Evolutionary conservation across 2,113 vertebrate species (phyloP).

Genomic region (Tor tambroides): DNA sequence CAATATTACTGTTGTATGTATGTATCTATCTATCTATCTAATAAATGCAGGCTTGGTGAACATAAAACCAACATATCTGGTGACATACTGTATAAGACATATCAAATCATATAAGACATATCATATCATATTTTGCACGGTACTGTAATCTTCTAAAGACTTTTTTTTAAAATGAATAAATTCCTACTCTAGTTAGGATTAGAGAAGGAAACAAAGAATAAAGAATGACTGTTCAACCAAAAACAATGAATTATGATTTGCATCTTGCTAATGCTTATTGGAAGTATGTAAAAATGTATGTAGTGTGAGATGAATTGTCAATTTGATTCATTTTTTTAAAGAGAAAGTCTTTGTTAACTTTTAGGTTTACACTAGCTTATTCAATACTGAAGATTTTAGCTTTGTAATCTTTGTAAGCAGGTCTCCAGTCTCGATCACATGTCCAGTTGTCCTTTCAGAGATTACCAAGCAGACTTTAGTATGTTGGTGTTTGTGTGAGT

Average conservation of each 20-base stretch:
- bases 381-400: background rate
- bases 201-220: background rate
- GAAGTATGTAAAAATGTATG: background rate
- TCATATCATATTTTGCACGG: background rate
- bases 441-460: background rate
- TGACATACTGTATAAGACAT: too few relatives aligned
- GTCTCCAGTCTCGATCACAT: background rate
- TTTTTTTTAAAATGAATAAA: background rate
- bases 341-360: background rate
- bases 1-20: background rate
- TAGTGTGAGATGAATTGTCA: background rate
- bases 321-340: background rate
- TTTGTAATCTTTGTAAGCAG: background rate
- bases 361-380: background rate
- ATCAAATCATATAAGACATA: too few relatives aligned
- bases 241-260: background rate
- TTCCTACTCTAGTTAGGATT: background rate
- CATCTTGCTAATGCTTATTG: background rate
- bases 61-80: too few relatives aligned
- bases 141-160: background rate
- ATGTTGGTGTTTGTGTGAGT: slow-evolving; percentile 31
- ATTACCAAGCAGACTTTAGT: background rate
- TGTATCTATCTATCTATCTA: too few relatives aligned
- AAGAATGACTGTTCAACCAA: background rate
- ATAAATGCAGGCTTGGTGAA: too few relatives aligned